Evolutionary conservation across 2,113 vertebrate species (phyloP), one percentile per base, ranked within the genome.

Genomic region (Guaruba guarouba): DNA sequence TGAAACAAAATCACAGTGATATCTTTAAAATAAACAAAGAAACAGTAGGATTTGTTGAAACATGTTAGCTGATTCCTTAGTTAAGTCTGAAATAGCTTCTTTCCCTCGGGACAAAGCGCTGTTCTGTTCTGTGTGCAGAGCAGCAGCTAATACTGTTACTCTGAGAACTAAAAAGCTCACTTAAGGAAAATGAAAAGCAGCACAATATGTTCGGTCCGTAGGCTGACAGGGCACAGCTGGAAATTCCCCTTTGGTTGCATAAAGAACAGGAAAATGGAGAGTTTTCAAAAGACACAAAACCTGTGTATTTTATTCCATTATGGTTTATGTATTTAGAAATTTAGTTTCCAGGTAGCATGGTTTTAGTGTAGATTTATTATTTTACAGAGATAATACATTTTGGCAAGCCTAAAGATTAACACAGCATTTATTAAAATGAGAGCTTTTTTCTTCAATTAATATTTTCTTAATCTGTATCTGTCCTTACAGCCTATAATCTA

Each of bases 211-310:
- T 96, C 48, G 97, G 97, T 96, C 97, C 97, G 97, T 64, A 95
- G 99, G 98, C 99, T 98, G 98, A 97, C 97, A 98, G 98, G 98
- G 98, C 97, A 97, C 98, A 98, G 97, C 98, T 98, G 98, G 98
- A 98, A 96, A 96, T 84, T 96, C 77, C 84, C 85, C 75, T 57
- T 71, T 93, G 70, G 54, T 18, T 87, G 33, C 88, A 92, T 46
- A 92, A 95, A 97, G 90, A 96, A 66, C 62, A 73, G 76, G 84
- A 90, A 94, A 93, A 57, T 61, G 29, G 81, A 82, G 78, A 86
- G 84, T 95, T 97, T 96, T 93, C 95, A 86, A 76, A 95, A 74
- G 81, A 85, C 90, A 63, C 28, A 82, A 77, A 93, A 96, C 98
- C 88, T 80, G 90, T 95, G 92, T 84, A 3, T 64, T 93, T 92